These are phyloP conservation scores for Spongia lamella DNA, from an alignment of 37 sponge, comb jelly and placozoan genomes.

Conservation along the genomic window DNA sequence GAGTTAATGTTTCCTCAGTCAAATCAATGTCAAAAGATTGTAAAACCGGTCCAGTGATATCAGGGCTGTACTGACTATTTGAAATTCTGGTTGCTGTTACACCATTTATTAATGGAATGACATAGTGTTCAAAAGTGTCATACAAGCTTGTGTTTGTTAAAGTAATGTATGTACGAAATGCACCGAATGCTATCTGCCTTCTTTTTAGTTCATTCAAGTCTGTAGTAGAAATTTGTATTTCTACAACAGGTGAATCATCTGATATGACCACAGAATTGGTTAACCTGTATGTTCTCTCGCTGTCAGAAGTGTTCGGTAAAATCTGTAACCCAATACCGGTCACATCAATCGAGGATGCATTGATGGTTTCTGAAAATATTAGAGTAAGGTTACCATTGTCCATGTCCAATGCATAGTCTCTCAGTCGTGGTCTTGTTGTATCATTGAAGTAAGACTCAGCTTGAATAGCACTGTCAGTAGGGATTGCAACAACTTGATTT, in stretches of 20 bases:
- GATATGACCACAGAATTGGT: slow-evolving; percentile 47
- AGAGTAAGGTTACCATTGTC: slow-evolving; percentile 66
- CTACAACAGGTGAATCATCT: slow-evolving; percentile 55
- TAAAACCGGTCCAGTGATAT: slow-evolving; percentile 62
- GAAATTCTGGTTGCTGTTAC: slow-evolving; percentile 36
- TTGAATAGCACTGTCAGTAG: slow-evolving; percentile 11
- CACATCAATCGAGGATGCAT: slow-evolving; percentile 59
- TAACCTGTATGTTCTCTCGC: slow-evolving; percentile 8
- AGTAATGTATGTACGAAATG: slow-evolving; percentile 48
- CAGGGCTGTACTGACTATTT: slow-evolving; percentile 35
- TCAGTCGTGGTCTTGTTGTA: slow-evolving; percentile 44
- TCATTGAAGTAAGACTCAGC: slow-evolving; percentile 58
- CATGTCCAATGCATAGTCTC: slow-evolving; percentile 71
- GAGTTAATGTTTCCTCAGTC: slow-evolving; percentile 49
- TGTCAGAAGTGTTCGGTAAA: slow-evolving; percentile 49
- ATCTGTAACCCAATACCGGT: slow-evolving; percentile 55
- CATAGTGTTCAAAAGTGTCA: slow-evolving; percentile 54
- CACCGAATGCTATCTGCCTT: slow-evolving; percentile 46
- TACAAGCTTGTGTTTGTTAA: slow-evolving; percentile 28
- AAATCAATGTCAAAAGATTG: slow-evolving; percentile 74
- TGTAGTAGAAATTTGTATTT: slow-evolving; percentile 36
- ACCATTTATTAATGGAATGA: slow-evolving; percentile 55
- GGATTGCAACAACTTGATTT: slow-evolving; percentile 50
- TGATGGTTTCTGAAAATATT: slow-evolving; percentile 79
- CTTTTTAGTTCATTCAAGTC: slow-evolving; percentile 84